These are phyloP conservation scores for Anas platyrhynchos DNA, from an alignment of 2,113 vertebrate genomes.

Conservation along the genomic window DNA sequence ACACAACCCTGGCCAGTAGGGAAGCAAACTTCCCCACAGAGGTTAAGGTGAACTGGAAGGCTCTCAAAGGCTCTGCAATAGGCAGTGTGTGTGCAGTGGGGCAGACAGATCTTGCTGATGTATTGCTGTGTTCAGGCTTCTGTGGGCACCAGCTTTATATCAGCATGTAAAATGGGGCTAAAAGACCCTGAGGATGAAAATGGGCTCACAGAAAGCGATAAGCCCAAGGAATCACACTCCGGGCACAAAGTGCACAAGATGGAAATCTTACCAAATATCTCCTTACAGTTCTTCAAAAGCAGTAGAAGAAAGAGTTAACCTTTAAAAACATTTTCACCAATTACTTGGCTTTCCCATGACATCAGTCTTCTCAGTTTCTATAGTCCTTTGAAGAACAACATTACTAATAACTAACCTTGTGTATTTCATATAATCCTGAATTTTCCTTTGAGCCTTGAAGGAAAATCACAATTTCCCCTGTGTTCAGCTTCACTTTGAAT, in stretches of 20 bases:
- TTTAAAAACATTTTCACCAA: conserved; percentile 25
- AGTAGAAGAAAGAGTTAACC: conserved; percentile 43
- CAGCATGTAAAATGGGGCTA: neutral
- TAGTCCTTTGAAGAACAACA: conserved; percentile 58
- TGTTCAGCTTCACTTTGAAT: conserved; percentile 32
- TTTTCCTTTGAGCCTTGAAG: conserved; percentile 47
- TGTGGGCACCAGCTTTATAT: neutral
- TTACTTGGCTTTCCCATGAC: conserved; percentile 59
- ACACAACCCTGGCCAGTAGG: fast-evolving
- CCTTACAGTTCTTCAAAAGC: neutral
- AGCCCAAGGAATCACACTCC: neutral
- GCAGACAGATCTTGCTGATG: neutral
- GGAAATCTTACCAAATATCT: neutral
- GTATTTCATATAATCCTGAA: conserved; percentile 39
- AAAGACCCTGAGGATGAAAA: neutral
- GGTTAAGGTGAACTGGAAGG: neutral
- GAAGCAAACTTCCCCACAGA: neutral
- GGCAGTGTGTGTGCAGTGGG: fast-evolving
- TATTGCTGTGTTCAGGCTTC: neutral
- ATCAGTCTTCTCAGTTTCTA: conserved; percentile 48
- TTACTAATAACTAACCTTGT: conserved; percentile 55
- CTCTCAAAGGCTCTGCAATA: neutral
- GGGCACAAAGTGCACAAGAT: neutral
- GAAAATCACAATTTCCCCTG: conserved; percentile 25
- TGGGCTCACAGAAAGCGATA: neutral